Conservation (phyloP, 2,797 vertebrate genomes). For the Acomys russatus region DNA sequence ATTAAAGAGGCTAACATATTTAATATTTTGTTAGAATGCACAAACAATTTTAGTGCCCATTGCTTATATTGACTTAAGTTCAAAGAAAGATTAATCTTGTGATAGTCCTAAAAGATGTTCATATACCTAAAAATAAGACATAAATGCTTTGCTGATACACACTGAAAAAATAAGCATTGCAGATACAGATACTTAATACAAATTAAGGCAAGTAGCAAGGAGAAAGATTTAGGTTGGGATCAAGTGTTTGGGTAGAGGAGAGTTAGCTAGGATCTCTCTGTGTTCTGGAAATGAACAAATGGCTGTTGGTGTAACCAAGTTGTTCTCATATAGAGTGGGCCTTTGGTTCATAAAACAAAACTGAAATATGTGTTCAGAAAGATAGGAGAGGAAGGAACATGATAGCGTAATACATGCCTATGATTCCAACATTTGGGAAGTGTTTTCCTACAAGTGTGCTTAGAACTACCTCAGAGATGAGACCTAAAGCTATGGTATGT, state of each 20-base stretch:
- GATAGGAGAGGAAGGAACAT: not conserved
- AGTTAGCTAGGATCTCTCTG: not conserved
- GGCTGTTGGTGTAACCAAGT: not conserved
- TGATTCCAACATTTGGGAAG: not conserved
- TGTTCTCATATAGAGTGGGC: not conserved
- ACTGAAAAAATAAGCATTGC: not conserved
- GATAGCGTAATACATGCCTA: accelerated
- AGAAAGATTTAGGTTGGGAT: not conserved
- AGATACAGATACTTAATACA: not conserved
- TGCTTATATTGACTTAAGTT: not conserved
- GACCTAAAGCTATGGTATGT: not conserved
- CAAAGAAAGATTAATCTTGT: not conserved
- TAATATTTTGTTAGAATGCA: not conserved
- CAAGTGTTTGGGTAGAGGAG: not conserved
- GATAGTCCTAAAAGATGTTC: not conserved
- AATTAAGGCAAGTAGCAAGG: not conserved
- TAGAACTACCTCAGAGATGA: not conserved
- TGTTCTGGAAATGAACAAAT: not conserved
- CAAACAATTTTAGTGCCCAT: not conserved
- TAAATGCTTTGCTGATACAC: not conserved
- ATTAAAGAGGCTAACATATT: not conserved
- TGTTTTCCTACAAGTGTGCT: not conserved
- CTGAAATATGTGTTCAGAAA: not conserved
- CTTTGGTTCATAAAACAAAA: not conserved
- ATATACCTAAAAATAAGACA: not conserved